Conservation (phyloP, 2,113 vertebrate species). For the Platichthys stellatus region DNA sequence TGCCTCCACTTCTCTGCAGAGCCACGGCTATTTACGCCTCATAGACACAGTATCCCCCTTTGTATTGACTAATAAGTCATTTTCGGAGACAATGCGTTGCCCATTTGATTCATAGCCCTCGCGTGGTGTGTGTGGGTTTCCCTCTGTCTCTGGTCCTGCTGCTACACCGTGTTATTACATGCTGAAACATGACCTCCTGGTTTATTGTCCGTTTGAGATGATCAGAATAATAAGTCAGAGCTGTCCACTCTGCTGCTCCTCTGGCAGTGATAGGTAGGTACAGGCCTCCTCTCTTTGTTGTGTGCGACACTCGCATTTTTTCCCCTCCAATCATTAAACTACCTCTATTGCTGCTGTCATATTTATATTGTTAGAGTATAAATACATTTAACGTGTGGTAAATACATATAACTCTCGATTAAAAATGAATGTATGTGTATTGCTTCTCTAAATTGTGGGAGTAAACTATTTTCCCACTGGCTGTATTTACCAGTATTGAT, state of each 20-base stretch:
- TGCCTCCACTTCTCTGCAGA: constrained; percentile 56
- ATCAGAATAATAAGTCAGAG: constrained; percentile 81
- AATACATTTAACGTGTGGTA: constrained; percentile 5
- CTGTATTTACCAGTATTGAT: constrained; percentile 65
- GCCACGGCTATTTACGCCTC: constrained; percentile 73
- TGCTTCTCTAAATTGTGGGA: constrained; percentile 28
- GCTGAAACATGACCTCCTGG: constrained; percentile 75
- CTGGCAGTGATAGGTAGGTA: constrained; percentile 58
- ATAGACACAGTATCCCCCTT: constrained; percentile 75
- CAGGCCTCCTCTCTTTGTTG: constrained; percentile 38
- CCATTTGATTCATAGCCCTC: constrained; percentile 78
- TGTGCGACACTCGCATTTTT: not conserved
- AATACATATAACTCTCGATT: constrained; percentile 4
- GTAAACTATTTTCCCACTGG: constrained; percentile 38
- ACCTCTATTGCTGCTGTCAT: constrained; percentile 15
- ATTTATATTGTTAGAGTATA: not conserved
- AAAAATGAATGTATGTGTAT: constrained; percentile 10
- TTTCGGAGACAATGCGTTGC: constrained; percentile 70
- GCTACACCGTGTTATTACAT: constrained; percentile 71
- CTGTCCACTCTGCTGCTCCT: constrained; percentile 63
- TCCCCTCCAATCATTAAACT: not conserved
- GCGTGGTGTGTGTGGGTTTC: constrained; percentile 49
- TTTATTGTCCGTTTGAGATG: constrained; percentile 80
- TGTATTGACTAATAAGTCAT: constrained; percentile 83
- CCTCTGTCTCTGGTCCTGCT: constrained; percentile 68